Percentiles rank a stretch among this genome's conserved stretches.
Conservation (phyloP, 2,888 invertebrate genomes). For the Dexiosoma caninum region DNA sequence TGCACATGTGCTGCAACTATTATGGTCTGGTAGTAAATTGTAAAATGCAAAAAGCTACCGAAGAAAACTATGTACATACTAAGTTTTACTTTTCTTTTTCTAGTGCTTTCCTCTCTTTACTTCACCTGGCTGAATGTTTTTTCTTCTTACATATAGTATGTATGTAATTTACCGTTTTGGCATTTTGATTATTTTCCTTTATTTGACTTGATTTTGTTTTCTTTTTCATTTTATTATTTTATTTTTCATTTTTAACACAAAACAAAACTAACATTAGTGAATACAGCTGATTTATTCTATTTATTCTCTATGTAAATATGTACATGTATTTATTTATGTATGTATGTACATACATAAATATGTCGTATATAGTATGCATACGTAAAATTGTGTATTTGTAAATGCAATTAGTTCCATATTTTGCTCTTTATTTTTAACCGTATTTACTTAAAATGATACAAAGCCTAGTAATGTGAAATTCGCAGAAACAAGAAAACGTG, state of each 20-base stretch:
- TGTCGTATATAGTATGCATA: too few relatives aligned
- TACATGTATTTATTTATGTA: neutral
- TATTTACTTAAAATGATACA: too few relatives aligned
- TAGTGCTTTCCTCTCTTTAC: slow-evolving; percentile 14
- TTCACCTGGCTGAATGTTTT: slow-evolving; percentile 32
- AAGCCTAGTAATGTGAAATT: too few relatives aligned
- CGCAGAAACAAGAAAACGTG: too few relatives aligned
- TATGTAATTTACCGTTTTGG: neutral
- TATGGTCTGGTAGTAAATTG: slow-evolving; percentile 39
- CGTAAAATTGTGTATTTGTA: too few relatives aligned
- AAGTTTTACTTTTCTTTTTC: slow-evolving; percentile 44
- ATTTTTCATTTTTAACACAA: neutral
- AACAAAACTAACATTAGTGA: neutral
- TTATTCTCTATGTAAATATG: too few relatives aligned
- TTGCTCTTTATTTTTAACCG: too few relatives aligned
- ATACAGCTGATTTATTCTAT: slow-evolving; percentile 46
- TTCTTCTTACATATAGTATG: too few relatives aligned
- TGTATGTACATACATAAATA: neutral
- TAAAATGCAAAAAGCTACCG: neutral
- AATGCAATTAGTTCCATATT: too few relatives aligned
- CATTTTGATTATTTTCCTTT: slow-evolving; percentile 11
- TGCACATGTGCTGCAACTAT: slow-evolving; percentile 58
- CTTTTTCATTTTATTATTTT: too few relatives aligned
- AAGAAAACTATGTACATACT: slow-evolving; percentile 6
- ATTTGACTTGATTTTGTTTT: neutral